Base-by-base conservation (phyloP, 2,113 vertebrate genomes). In the Triplophysa siluroides region DNA sequence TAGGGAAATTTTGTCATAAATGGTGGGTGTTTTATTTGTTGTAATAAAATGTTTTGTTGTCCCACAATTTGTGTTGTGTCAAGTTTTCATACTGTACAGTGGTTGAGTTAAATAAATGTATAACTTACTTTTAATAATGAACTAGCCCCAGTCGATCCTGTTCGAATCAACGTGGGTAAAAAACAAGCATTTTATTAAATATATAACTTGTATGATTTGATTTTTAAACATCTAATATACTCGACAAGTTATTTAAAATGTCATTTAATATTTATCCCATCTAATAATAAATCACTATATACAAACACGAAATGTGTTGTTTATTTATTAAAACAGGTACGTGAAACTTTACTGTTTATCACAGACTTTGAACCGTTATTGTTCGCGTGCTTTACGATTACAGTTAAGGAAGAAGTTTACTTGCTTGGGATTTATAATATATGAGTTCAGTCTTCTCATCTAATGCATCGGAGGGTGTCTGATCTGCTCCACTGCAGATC, bases 401-500 rank as follows among this genome's bases (percentile, higher is more conserved):
- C 24, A 33, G 24, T 0, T 47, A 12, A n/a, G 5, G 47, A 16
- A 14, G 69, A 5, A 29, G 26, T 56, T 33, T 38, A n/a, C 56
- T 4, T 33, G 47, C 26, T 50, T 33, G 69, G n/a, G 47, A 14
- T 50, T 50, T 14, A 3, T 50, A 2, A 13, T 50, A 11, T 50
- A 13, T 18, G 54, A 19, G 19, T 6, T 7, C 52, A 56, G 54
- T 21, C 8, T n/a, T n/a, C 7, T 21, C 5, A 19, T 74, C 23
- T n/a, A 23, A 38, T 61, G 56, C 52, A 72, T 50, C 29, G 52
- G 52, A 72, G 52, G 50, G 26, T 9, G 50, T 24, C 50, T 38
- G 26, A 23, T 50, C 14, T 69, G 67, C 50, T 50, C 41, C 78
- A 73, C 60, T 21, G 65, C 64, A 64, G 64, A 18, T 79, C 70